Percentiles rank a stretch among this genome's conserved stretches.
Evolutionary conservation across 2,113 vertebrate genomes (phyloP).

Genomic region (Fulmarus glacialis): DNA sequence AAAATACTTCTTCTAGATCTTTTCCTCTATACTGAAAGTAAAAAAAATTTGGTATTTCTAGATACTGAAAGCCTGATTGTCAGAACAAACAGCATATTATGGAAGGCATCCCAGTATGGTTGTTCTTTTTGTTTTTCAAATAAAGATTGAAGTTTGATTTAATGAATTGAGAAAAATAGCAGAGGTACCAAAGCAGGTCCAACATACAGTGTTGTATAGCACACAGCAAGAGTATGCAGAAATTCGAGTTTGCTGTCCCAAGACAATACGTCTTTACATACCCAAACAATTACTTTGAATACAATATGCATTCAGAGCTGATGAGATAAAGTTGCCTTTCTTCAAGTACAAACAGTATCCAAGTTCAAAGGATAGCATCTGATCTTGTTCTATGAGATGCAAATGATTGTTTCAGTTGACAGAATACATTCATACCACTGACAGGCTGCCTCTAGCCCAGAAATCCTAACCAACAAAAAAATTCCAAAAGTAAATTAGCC

Average conservation of each 20-base stretch:
- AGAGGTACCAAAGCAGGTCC: background rate
- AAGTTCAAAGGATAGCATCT: slow-evolving; percentile 15
- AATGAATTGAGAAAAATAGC: background rate
- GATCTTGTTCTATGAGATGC: background rate
- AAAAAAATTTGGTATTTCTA: background rate
- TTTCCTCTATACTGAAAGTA: background rate
- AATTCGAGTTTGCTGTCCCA: background rate
- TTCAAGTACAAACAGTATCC: slow-evolving; percentile 15
- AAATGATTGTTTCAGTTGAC: slow-evolving; percentile 1
- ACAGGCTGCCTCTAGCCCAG: background rate
- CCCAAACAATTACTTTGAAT: slow-evolving; percentile 10
- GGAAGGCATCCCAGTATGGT: background rate
- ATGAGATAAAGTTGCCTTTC: slow-evolving; percentile 27
- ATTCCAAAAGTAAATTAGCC: background rate
- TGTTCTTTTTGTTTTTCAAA: background rate
- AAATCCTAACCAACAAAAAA: background rate
- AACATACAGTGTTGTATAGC: background rate
- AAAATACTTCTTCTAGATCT: background rate
- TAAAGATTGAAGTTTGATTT: background rate
- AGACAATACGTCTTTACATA: background rate
- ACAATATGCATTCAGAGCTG: background rate
- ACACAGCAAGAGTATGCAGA: background rate
- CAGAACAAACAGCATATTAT: background rate
- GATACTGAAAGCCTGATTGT: background rate
- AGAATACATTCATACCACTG: background rate